Evolutionary conservation across 2,888 invertebrate species (phyloP), one percentile per base, ranked within the genome.

Genomic region (Sminthurinus aureus): DNA sequence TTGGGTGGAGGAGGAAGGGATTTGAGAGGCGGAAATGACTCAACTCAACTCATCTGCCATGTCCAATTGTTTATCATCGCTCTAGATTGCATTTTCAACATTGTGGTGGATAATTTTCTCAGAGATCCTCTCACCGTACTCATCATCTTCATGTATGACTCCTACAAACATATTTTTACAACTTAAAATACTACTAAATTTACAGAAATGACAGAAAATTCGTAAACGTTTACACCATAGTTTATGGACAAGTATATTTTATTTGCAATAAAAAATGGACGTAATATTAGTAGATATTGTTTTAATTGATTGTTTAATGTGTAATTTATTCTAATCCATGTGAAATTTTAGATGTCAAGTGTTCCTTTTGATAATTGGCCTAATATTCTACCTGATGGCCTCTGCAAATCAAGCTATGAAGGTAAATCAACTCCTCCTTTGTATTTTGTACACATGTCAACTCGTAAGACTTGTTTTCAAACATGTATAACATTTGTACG

Each of bases 321-420:
- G 13, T 74, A 6, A 6, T 38, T 38, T 38, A 38, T 38, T n/a
- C n/a, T n/a, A n/a, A n/a, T 50, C 26, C 15, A n/a, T 75, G 50
- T 73, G n/a, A 13, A 69, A 22, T 77, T 78, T 18, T 78, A 83
- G 83, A 58, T 78, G 78, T 38, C 83, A 83, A 69, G 79, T 77
- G 20, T 64, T 83, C 6, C 58, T 83, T 13, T 51, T 83, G 0
- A 77, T 79, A n/a, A 73, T 83, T 58, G 78, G 52, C 0, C 58
- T 83, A 0, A 83, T 83, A 26, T 83, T 83, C 52, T 83, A 83
- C 38, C 64, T 83, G 0, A 83, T 83, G 83, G 69, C 83, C 0
- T 83, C 83, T 15, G 83, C 78, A 20, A 83, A 83, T 71, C 83
- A 83, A 77, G 83, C 83, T 1, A 83, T 83, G 83, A 83, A 78